Percentiles rank a stretch among this genome's conserved stretches.
Conservation (phyloP, 1,140 invertebrate species). For the Drosophila ogumai region DNA sequence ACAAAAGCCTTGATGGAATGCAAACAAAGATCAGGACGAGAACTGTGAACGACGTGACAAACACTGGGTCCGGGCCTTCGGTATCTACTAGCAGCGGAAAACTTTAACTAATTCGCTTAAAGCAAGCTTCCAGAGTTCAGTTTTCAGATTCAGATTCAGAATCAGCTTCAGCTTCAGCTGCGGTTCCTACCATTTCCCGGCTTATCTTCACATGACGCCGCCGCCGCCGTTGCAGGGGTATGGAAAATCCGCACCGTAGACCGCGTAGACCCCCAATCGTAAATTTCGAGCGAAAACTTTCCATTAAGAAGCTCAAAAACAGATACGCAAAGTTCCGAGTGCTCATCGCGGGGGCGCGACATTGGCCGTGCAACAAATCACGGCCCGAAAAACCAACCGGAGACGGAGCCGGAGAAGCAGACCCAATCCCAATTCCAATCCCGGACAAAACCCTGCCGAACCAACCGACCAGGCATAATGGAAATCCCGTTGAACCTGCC, state of each 20-base stretch:
- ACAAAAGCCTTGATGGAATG: constrained; percentile 27
- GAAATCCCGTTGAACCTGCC: constrained; percentile 51
- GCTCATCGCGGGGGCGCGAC: constrained; percentile 59
- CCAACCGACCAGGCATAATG: constrained; percentile 61
- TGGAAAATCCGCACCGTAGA: background rate
- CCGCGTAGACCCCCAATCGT: constrained; percentile 56
- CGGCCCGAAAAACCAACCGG: constrained; percentile 47
- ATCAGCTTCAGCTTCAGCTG: constrained; percentile 13
- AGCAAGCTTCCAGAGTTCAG: constrained; percentile 35
- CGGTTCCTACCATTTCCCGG: constrained; percentile 19
- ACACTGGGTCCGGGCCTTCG: constrained; percentile 9
- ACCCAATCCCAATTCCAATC: constrained; percentile 26
- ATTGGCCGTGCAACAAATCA: constrained; percentile 75
- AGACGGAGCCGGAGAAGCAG: background rate
- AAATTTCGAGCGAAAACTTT: constrained; percentile 75
- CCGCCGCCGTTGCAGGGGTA: constrained; percentile 20
- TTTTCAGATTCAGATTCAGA: background rate
- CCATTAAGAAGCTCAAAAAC: constrained; percentile 83
- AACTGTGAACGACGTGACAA: constrained; percentile 56
- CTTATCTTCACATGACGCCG: constrained; percentile 81
- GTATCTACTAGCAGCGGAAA: constrained; percentile 9
- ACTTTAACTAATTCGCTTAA: constrained; percentile 63
- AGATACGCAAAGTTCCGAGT: constrained; percentile 77
- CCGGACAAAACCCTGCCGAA: constrained; percentile 9
- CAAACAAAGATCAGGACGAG: constrained; percentile 39